phyloP scores from a whole-genome alignment of 64 coral and sea anemone genomes.

The Trachythela sp. region DNA sequence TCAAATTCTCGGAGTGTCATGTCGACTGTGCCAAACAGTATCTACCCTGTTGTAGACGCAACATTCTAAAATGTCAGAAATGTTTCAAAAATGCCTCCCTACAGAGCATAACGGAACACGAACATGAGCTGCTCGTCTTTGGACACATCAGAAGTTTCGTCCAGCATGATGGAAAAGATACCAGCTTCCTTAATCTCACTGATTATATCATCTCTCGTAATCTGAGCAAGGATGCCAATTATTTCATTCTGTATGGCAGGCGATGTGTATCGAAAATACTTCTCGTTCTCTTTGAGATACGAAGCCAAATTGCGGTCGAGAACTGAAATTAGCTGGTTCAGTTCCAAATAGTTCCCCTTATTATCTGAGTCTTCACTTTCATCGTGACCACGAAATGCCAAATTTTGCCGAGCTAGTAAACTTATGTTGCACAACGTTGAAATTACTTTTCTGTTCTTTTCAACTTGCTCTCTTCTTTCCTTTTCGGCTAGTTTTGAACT shows the following conservation, averaged over 20 bases:
- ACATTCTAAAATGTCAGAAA: neutral
- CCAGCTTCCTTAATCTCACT: neutral
- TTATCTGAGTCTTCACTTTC: neutral
- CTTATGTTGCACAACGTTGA: neutral
- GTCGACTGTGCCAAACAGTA: no score
- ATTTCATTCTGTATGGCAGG: neutral
- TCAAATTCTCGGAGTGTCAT: no score
- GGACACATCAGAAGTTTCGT: neutral
- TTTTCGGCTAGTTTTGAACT: neutral
- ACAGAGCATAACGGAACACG: neutral
- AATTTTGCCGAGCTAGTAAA: neutral
- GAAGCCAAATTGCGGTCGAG: neutral
- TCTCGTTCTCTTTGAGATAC: neutral
- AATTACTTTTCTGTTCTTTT: neutral
- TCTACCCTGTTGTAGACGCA: no score
- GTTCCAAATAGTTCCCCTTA: neutral
- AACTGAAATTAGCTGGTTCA: neutral
- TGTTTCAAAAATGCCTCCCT: neutral
- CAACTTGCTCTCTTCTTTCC: neutral
- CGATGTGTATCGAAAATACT: neutral
- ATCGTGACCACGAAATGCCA: neutral
- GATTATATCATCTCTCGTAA: neutral
- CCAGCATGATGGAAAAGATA: neutral
- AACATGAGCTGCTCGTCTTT: neutral
- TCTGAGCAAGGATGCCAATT: neutral